Conservation (phyloP, 2,113 vertebrate genomes). For the Pyxicephalus adspersus region DNA sequence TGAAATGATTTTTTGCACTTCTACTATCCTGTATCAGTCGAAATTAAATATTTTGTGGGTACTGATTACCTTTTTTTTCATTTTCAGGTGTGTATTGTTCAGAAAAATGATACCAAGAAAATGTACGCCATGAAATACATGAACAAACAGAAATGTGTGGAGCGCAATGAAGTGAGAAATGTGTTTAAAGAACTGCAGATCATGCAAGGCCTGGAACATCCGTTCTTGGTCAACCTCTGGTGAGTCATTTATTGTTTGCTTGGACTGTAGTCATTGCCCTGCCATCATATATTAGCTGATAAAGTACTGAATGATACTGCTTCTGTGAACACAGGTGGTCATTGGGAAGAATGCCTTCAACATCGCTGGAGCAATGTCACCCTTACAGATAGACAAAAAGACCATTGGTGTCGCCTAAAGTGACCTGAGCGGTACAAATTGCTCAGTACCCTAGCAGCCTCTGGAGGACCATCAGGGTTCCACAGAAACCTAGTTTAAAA, state of each 20-base stretch:
- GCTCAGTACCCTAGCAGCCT: too few species aligned
- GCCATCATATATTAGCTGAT: neutral
- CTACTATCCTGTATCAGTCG: neutral
- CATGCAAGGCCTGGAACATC: constrained; percentile 95
- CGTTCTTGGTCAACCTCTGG: constrained; percentile 97
- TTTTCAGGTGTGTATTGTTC: constrained; percentile 92
- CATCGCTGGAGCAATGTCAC: too few species aligned
- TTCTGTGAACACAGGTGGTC: too few species aligned
- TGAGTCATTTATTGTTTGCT: constrained; percentile 65
- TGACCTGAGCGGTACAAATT: too few species aligned
- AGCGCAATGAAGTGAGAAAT: constrained; percentile 94
- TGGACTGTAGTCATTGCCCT: constrained; percentile 1
- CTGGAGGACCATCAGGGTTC: too few species aligned
- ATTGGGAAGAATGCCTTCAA: too few species aligned
- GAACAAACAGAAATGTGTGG: constrained; percentile 96
- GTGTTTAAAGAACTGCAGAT: constrained; percentile 98
- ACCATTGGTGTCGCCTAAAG: too few species aligned
- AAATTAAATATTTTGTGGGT: neutral
- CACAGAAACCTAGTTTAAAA: too few species aligned
- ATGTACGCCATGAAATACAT: constrained; percentile 99
- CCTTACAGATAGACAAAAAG: too few species aligned
- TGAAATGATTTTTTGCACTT: neutral
- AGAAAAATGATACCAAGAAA: constrained; percentile 97
- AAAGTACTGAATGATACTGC: too few species aligned
- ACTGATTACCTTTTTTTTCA: constrained; percentile 29